Percentiles rank a stretch among this genome's conserved stretches.
phyloP scores from a whole-genome alignment of 2,888 invertebrate species.

The Melitaea athalia region DNA sequence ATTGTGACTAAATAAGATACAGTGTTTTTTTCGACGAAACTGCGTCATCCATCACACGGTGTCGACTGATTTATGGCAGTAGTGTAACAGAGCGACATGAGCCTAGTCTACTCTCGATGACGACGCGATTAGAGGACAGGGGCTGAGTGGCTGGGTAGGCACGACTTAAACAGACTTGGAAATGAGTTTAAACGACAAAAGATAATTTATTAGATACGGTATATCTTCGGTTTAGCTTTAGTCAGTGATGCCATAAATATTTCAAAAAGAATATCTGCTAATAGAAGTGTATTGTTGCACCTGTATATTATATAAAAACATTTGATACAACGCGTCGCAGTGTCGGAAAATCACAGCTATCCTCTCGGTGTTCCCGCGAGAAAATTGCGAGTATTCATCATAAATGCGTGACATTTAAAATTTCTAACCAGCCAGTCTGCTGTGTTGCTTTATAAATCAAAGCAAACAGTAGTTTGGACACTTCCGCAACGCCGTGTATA shows the following conservation, averaged over 20 bases:
- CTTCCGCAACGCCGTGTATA: constrained; percentile 49
- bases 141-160: constrained; percentile 44
- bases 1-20: constrained; percentile 39
- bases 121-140: constrained; percentile 64
- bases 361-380: constrained; percentile 65
- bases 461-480: constrained; percentile 67
- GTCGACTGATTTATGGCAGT: constrained; percentile 77
- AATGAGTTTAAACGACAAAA: neutral
- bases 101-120: constrained; percentile 71
- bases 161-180: neutral
- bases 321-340: constrained; percentile 48
- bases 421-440: constrained; percentile 63
- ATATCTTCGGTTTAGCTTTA: neutral
- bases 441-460: constrained; percentile 69
- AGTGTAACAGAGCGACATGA: constrained; percentile 65
- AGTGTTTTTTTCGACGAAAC: constrained; percentile 59
- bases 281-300: constrained; percentile 20
- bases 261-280: neutral
- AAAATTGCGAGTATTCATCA: constrained; percentile 80
- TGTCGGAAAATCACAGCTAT: constrained; percentile 58
- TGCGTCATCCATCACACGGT: constrained; percentile 70
- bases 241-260: neutral
- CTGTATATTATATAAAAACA: constrained; percentile 38
- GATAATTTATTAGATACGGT: neutral
- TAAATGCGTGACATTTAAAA: constrained; percentile 79